Conservation (phyloP, 2,113 vertebrate species). For the Odocoileus virginianus region DNA sequence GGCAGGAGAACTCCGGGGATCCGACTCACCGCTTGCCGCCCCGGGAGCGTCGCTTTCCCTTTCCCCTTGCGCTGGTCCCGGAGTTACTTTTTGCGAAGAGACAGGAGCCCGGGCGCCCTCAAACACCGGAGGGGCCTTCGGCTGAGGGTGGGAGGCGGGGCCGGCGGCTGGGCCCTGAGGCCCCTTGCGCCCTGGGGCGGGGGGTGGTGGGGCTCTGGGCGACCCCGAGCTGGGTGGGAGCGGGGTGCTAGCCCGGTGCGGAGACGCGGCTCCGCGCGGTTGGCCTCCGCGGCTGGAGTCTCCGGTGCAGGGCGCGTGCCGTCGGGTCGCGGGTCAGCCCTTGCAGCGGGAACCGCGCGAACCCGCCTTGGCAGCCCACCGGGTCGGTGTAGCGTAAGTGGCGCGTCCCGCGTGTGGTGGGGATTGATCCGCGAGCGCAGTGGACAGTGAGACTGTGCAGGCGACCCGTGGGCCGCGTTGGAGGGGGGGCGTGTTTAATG, state of each 20-base stretch:
- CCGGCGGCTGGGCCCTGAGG: background rate
- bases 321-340: background rate
- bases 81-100: conserved; percentile 40
- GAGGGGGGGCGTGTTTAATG: background rate
- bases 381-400: background rate
- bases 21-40: background rate
- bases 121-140: background rate
- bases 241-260: background rate
- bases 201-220: background rate
- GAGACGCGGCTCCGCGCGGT: background rate
- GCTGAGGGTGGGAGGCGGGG: background rate
- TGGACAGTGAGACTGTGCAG: background rate
- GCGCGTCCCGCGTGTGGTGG: background rate
- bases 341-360: background rate
- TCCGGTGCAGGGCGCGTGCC: background rate
- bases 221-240: background rate
- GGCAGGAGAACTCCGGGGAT: conserved; percentile 21
- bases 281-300: background rate
- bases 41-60: background rate
- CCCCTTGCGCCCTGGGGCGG: background rate
- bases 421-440: background rate
- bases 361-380: background rate
- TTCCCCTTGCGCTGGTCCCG: background rate
- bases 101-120: background rate
- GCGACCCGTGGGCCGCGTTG: no score